Percentiles rank a stretch among this genome's conserved stretches.
Conservation (phyloP, 2,113 vertebrate genomes). For the Paradisaea rubra region DNA sequence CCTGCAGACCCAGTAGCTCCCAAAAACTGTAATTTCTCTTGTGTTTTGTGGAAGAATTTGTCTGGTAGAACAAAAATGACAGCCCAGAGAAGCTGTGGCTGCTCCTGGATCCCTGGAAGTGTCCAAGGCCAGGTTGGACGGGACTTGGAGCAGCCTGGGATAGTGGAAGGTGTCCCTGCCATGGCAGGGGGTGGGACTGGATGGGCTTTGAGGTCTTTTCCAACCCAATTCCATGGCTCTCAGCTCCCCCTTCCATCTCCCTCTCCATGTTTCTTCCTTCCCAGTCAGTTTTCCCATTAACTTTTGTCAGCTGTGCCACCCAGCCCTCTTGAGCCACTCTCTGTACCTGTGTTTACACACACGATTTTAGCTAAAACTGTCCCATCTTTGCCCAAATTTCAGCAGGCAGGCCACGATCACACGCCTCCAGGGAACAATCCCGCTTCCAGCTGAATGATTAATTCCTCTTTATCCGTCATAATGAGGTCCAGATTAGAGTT, state of each 20-base stretch:
- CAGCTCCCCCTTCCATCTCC: not conserved
- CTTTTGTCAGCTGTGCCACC: not conserved
- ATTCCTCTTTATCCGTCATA: not conserved
- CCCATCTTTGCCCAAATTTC: not conserved
- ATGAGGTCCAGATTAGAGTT: not conserved
- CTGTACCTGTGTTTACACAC: not conserved
- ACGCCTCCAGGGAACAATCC: not conserved
- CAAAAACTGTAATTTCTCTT: not conserved
- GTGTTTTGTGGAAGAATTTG: not conserved
- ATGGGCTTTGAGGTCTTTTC: not conserved
- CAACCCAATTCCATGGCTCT: not conserved
- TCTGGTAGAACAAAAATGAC: not conserved
- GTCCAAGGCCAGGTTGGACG: rapidly evolving
- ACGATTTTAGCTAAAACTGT: rapidly evolving
- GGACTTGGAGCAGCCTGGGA: not conserved
- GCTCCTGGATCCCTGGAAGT: not conserved
- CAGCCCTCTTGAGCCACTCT: not conserved
- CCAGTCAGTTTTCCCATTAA: not conserved
- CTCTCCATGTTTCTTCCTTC: not conserved
- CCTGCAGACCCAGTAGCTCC: not conserved
- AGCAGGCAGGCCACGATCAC: not conserved
- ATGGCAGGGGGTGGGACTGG: not conserved
- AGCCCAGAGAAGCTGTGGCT: not conserved
- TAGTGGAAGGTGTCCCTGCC: not conserved
- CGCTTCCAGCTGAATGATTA: not conserved